Conservation (phyloP, 2,113 vertebrate species). For the Eonycteris spelaea region DNA sequence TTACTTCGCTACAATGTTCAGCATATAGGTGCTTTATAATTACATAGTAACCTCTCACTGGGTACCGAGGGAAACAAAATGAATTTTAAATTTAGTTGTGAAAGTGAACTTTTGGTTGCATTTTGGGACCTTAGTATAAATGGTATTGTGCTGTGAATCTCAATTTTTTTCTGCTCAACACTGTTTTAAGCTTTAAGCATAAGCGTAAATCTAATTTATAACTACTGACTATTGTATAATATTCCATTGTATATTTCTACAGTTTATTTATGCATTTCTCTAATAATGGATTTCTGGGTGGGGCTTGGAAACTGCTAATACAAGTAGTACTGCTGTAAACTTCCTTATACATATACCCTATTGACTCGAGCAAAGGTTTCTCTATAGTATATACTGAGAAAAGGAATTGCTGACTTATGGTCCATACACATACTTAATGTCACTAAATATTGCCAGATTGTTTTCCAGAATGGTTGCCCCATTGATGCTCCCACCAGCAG, state of each 20-base stretch:
- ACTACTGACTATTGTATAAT: not conserved
- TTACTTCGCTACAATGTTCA: not conserved
- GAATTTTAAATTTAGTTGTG: slow-evolving; percentile 11
- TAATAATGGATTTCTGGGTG: not conserved
- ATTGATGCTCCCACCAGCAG: not conserved
- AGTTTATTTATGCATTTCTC: not conserved
- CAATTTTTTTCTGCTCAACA: not conserved
- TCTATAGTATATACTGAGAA: not conserved
- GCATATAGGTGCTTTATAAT: not conserved
- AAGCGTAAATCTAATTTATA: not conserved
- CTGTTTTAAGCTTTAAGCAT: slow-evolving; percentile 15
- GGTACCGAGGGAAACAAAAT: not conserved
- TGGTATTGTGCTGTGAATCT: not conserved
- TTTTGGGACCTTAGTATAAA: not conserved
- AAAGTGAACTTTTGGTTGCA: not conserved
- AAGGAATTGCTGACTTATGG: slow-evolving; percentile 14
- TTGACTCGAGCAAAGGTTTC: not conserved
- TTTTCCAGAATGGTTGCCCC: not conserved
- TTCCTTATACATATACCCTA: not conserved
- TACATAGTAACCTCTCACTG: not conserved
- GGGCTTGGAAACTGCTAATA: not conserved
- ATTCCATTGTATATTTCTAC: not conserved
- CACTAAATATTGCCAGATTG: not conserved
- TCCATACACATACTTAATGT: not conserved
- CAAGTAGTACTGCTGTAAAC: not conserved